Evolutionary conservation across 2,888 invertebrate species (phyloP).

Genomic region (Caenorhabditis wallacei): DNA sequence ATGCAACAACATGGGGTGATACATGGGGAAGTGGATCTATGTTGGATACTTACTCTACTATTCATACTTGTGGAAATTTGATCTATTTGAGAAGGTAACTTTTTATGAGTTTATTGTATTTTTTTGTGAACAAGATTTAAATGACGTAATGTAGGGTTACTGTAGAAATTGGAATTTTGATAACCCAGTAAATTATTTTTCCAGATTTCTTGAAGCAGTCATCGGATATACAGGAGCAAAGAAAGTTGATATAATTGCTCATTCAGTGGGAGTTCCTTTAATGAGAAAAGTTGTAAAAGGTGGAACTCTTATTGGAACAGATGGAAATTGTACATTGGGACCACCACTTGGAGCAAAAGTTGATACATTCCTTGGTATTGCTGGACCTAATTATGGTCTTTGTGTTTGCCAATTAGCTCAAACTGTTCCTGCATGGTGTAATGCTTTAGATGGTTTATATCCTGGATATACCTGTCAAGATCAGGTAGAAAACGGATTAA

Average conservation of each 20-base stretch:
- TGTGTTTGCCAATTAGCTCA: slow-evolving; percentile 82
- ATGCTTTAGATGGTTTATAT: slow-evolving; percentile 81
- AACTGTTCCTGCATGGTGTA: slow-evolving; percentile 83
- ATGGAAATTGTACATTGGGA: slow-evolving; percentile 82
- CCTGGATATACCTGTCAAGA: slow-evolving; percentile 80
- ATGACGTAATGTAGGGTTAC: no score
- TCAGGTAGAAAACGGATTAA: slow-evolving; percentile 62
- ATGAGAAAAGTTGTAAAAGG: slow-evolving; percentile 81
- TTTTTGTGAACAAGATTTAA: no score
- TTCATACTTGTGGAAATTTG: slow-evolving; percentile 81
- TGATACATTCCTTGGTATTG: slow-evolving; percentile 82
- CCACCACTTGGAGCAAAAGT: slow-evolving; percentile 77
- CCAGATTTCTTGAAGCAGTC: slow-evolving; percentile 80
- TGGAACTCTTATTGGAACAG: slow-evolving; percentile 81
- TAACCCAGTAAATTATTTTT: no score
- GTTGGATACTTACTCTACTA: slow-evolving; percentile 77
- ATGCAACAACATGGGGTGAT: slow-evolving; percentile 82
- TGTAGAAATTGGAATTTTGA: no score
- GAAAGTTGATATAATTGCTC: slow-evolving; percentile 82
- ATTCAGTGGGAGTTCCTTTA: slow-evolving; percentile 81
- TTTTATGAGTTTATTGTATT: background rate
- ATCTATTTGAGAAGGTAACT: slow-evolving; percentile 73
- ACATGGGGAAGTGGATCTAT: slow-evolving; percentile 78
- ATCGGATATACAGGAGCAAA: slow-evolving; percentile 79
- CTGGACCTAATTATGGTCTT: slow-evolving; percentile 81